Evolutionary conservation across 2,113 vertebrate genomes (phyloP), one percentile per base, ranked within the genome.

Genomic region (Candoia aspera): DNA sequence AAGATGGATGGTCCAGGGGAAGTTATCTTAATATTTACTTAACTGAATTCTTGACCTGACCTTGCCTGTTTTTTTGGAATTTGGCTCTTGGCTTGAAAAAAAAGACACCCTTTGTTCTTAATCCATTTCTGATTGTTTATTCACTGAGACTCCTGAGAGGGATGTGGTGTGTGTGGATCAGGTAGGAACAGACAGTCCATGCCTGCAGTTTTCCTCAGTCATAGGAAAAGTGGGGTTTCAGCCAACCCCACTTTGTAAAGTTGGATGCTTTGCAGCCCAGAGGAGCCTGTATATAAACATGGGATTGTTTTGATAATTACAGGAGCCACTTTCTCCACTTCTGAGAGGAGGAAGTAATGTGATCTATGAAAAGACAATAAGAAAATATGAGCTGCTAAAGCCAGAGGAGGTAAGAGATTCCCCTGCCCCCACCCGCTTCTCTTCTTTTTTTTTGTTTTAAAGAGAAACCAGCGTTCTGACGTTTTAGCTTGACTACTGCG

Each of bases 321-420:
- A 98, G 97, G 97, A 98, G 95, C 95, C 95, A 0, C 58, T 98
- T 57, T 97, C 97, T 29, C 97, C 97, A 0, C 98, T 98, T 86
- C 88, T 97, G 84, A 97, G 97, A 97, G 97, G 95, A 37, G 94
- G 93, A 0, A 96, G 46, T 92, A 98, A 98, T 91, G 97, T 98
- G 73, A 98, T 98, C 94, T 98, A 98, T 93, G 98, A 98, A 95
- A 98, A 98, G 93, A 98, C 97, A 93, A 97, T 98, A 95, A 96
- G 97, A 89, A 98, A 98, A 96, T 97, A 98, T 0, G 97, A 98
- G 92, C 94, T 97, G 15, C 92, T 97, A 88, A 97, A 97, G 93
- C 96, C 93, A 17, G 96, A 97, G 23, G 96, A 97, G 88, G 98
- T 98, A 96, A 97, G 97, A 95, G 62, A 62, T 85, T 90, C 58